Conservation (phyloP, 1,140 invertebrate genomes). For the Hormaphis cornu region DNA sequence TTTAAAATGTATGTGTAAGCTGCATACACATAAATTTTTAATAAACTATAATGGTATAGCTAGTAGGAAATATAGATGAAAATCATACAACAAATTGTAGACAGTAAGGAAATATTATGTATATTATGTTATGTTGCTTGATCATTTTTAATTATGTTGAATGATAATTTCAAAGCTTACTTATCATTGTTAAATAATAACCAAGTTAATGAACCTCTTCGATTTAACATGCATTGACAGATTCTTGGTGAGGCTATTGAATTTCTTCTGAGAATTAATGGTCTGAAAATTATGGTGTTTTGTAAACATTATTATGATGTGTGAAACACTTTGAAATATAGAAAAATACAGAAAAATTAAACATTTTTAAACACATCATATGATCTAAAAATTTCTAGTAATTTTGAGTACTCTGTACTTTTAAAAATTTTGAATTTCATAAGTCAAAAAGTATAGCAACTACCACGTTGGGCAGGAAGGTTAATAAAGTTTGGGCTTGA, state of each 20-base stretch:
- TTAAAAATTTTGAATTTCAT: no score
- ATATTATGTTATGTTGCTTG: no score
- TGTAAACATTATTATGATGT: not conserved
- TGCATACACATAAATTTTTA: no score
- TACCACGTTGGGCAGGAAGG: no score
- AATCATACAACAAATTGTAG: not conserved
- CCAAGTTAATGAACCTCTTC: conserved; percentile 23
- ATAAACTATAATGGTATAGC: not conserved
- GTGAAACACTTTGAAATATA: not conserved
- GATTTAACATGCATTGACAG: conserved; percentile 12
- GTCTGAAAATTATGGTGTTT: conserved; percentile 22
- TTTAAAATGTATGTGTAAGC: no score
- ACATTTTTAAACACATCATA: not conserved
- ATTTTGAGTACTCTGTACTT: no score
- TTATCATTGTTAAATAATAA: conserved; percentile 25
- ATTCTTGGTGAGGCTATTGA: conserved; percentile 6
- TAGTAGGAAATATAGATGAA: not conserved
- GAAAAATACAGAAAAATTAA: not conserved
- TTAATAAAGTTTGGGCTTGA: no score
- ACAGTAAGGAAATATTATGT: not conserved
- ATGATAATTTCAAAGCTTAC: conserved; percentile 21
- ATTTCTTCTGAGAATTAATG: conserved; percentile 7
- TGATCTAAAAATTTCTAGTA: no score
- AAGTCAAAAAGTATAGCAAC: no score
- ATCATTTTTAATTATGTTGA: no score